phyloP scores from a whole-genome alignment of 2,888 invertebrate genomes.

The Melieria crassipennis region DNA sequence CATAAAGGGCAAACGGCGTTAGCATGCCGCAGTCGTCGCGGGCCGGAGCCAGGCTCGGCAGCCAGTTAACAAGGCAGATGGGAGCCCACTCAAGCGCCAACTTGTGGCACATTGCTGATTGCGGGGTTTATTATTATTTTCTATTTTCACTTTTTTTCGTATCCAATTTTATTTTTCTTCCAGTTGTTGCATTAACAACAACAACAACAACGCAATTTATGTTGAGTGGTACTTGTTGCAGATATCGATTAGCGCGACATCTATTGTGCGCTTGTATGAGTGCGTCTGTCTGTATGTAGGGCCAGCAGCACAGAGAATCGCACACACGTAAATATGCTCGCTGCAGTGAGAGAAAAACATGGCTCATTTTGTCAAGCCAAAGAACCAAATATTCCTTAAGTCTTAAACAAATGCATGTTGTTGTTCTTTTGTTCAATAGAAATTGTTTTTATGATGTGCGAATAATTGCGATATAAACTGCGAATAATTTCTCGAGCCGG shows the following conservation, averaged over 20 bases:
- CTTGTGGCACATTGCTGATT: conserved; percentile 37
- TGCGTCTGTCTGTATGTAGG: conserved; percentile 29
- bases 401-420: too few relatives aligned
- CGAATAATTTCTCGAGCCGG: too few relatives aligned
- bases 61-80: not conserved
- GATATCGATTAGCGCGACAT: conserved; percentile 53
- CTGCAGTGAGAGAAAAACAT: not conserved
- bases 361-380: too few relatives aligned
- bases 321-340: not conserved
- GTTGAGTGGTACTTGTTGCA: conserved; percentile 57
- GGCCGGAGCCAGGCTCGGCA: too few relatives aligned
- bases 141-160: not conserved
- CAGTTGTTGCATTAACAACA: too few relatives aligned
- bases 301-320: not conserved
- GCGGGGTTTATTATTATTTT: conserved; percentile 8
- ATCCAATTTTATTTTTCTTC: not conserved
- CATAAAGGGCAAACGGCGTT: conserved; percentile 37
- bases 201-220: conserved; percentile 17
- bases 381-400: too few relatives aligned
- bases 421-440: too few relatives aligned
- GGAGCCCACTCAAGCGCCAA: conserved; percentile 34
- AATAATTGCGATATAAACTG: too few relatives aligned
- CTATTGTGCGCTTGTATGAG: conserved; percentile 1
- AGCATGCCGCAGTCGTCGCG: conserved; percentile 28
- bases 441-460: too few relatives aligned